Conservation (phyloP, 2,113 vertebrate species). For the Alethe castanea region DNA sequence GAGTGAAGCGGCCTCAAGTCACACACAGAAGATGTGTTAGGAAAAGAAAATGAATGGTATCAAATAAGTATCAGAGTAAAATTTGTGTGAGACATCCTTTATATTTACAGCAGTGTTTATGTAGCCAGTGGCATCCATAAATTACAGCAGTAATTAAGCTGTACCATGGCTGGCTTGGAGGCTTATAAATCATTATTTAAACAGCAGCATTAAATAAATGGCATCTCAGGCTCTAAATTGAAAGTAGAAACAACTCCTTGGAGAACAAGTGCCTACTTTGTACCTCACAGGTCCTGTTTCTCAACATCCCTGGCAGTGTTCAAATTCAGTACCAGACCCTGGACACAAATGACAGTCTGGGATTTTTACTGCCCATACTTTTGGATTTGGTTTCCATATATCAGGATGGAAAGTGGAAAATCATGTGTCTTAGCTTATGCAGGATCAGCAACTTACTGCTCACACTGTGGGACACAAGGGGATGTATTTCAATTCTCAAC, state of each 20-base stretch:
- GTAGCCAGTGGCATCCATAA: constrained; percentile 64
- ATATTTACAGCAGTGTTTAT: constrained; percentile 65
- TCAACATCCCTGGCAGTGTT: not conserved
- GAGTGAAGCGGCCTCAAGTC: not conserved
- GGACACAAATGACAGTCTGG: not conserved
- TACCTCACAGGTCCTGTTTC: not conserved
- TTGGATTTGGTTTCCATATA: not conserved
- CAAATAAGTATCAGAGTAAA: constrained; percentile 45
- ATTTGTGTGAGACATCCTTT: constrained; percentile 58
- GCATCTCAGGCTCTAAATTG: constrained; percentile 50
- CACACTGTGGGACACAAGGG: not conserved
- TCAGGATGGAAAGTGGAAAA: not conserved
- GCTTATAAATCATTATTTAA: constrained; percentile 70
- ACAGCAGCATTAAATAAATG: constrained; percentile 66
- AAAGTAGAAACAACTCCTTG: constrained; percentile 28
- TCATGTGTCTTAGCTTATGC: not conserved
- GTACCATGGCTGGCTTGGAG: constrained; percentile 33
- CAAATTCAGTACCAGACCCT: not conserved
- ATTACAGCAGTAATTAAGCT: constrained; percentile 71
- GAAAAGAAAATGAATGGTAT: constrained; percentile 43
- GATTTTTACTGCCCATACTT: not conserved
- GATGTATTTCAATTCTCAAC: not conserved
- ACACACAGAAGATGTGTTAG: not conserved
- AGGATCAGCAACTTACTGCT: not conserved
- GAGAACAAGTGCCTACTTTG: not conserved